phyloP scores from a whole-genome alignment of 2,888 invertebrate genomes.

The Melitaea athalia region DNA sequence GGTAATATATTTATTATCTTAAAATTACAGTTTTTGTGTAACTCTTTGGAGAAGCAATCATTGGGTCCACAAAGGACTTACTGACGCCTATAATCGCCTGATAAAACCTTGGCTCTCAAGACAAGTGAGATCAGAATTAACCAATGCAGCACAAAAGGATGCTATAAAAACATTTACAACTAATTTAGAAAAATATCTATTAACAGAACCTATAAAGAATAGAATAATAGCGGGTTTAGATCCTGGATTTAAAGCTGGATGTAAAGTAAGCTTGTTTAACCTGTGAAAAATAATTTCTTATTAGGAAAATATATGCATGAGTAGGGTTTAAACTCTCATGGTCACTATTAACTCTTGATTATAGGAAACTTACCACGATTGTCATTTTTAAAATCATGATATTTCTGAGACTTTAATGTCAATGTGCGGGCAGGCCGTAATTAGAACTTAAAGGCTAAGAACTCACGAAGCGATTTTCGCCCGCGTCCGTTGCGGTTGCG shows the following conservation, averaged over 20 bases:
- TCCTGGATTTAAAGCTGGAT: slow-evolving; percentile 94
- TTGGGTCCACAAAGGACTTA: slow-evolving; percentile 70
- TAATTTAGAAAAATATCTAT: slow-evolving; percentile 91
- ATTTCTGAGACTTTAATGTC: too few relatives aligned
- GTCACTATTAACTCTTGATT: too few relatives aligned
- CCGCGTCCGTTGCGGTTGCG: too few relatives aligned
- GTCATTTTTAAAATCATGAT: too few relatives aligned
- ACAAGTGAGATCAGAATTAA: slow-evolving; percentile 88
- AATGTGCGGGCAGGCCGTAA: too few relatives aligned
- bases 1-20: background rate
- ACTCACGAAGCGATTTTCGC: too few relatives aligned
- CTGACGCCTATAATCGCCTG: slow-evolving; percentile 71
- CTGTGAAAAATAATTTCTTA: too few relatives aligned
- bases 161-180: slow-evolving; percentile 92
- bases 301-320: too few relatives aligned
- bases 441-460: too few relatives aligned
- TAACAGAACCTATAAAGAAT: slow-evolving; percentile 91
- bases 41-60: slow-evolving; percentile 64
- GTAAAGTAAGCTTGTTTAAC: slow-evolving; percentile 83
- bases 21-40: slow-evolving; percentile 62
- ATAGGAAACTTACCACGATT: too few relatives aligned
- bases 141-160: slow-evolving; percentile 88
- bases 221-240: slow-evolving; percentile 92
- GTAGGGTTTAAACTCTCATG: too few relatives aligned
- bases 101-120: slow-evolving; percentile 85